Percentiles rank a stretch among this genome's conserved stretches.
These are phyloP conservation scores for Corbicula japonica DNA, from an alignment of 2,888 invertebrate genomes.

Conservation along the genomic window DNA sequence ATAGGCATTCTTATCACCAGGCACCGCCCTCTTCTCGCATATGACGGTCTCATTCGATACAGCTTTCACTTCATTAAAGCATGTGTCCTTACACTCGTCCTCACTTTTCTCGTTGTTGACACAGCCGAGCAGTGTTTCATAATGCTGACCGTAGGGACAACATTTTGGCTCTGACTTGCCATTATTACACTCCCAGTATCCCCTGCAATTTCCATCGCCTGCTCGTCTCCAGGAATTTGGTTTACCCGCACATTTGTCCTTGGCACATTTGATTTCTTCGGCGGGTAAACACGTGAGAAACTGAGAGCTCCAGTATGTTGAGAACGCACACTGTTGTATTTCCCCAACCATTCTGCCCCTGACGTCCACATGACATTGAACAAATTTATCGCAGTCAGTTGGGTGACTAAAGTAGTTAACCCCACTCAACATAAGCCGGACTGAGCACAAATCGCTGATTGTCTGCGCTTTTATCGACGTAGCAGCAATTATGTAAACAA, in stretches of 20 bases:
- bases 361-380: no score
- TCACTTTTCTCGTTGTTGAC: constrained; percentile 28
- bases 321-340: no score
- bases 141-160: constrained; percentile 67
- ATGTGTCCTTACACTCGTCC: constrained; percentile 25
- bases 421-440: no score
- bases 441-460: no score
- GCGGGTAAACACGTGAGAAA: constrained; percentile 56
- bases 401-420: no score
- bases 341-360: no score
- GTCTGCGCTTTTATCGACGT: no score
- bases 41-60: constrained; percentile 16
- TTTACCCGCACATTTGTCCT: constrained; percentile 9
- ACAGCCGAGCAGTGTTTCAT: constrained; percentile 57
- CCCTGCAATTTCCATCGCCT: constrained; percentile 63
- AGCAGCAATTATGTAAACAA: no score
- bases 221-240: constrained; percentile 12
- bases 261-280: constrained; percentile 49
- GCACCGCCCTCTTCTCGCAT: constrained; percentile 67
- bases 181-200: constrained; percentile 70
- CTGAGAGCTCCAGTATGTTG: constrained; percentile 65
- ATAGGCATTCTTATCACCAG: constrained; percentile 44
- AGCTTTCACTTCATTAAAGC: no score
- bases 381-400: no score
- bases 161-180: constrained; percentile 65